A percentile compares a stretch with the other conserved stretches of the same genome.
Conservation (phyloP, 2,888 invertebrate species). For the Limenitis camilla region DNA sequence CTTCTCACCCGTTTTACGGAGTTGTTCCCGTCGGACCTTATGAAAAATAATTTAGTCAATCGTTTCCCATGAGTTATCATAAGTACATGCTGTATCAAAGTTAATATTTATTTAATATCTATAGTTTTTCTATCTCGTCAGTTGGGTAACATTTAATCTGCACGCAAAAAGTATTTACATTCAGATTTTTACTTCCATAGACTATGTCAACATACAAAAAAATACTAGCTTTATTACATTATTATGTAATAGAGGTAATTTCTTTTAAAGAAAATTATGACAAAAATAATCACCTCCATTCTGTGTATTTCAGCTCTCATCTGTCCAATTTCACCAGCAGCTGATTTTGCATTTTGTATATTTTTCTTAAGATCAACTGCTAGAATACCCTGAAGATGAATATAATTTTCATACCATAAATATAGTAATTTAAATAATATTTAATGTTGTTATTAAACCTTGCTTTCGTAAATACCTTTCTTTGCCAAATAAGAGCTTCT, state of each 20-base stretch:
- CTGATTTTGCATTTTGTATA: constrained; percentile 77
- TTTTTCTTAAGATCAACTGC: constrained; percentile 81
- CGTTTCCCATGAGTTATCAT: neutral
- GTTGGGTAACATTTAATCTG: too few relatives aligned
- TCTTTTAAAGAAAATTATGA: neutral
- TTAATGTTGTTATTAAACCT: too few relatives aligned
- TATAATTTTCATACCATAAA: constrained; percentile 10
- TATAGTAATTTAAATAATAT: neutral
- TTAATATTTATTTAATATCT: too few relatives aligned
- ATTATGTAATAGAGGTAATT: too few relatives aligned
- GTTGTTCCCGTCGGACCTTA: constrained; percentile 64
- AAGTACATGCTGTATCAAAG: neutral
- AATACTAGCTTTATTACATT: too few relatives aligned
- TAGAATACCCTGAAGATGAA: constrained; percentile 63
- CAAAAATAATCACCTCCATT: constrained; percentile 86
- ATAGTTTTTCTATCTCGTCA: too few relatives aligned
- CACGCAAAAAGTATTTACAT: too few relatives aligned
- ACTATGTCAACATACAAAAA: too few relatives aligned
- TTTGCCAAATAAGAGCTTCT: constrained; percentile 86
- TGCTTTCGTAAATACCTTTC: constrained; percentile 70
- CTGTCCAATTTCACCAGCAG: constrained; percentile 80
- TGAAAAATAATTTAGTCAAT: neutral
- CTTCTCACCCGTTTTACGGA: constrained; percentile 59
- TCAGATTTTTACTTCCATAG: too few relatives aligned
- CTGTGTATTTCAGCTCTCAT: constrained; percentile 89